phyloP scores from a whole-genome alignment of 2,888 invertebrate genomes.

The Tipula helvola region DNA sequence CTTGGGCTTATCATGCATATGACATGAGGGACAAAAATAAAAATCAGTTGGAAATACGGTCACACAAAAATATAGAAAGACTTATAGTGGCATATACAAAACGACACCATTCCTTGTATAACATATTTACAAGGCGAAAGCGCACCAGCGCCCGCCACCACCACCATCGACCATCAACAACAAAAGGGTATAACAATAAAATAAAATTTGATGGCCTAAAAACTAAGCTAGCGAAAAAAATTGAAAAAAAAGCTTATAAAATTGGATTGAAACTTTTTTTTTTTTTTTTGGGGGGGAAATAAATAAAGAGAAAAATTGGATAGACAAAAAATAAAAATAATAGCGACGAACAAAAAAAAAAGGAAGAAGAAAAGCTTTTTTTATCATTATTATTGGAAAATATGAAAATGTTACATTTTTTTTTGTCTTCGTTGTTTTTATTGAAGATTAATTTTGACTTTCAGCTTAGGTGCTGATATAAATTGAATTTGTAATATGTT shows the following conservation, averaged over 20 bases:
- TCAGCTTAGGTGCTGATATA: not conserved
- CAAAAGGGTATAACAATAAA: constrained; percentile 8
- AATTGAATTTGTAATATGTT: not conserved
- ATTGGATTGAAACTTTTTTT: constrained; percentile 4
- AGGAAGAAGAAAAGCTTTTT: not conserved
- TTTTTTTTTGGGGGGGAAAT: not conserved
- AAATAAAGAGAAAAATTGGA: constrained; percentile 5
- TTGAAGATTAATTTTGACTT: not conserved
- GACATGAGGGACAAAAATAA: constrained; percentile 9
- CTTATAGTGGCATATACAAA: not conserved
- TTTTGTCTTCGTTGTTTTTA: not conserved
- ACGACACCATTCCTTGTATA: not conserved
- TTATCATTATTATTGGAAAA: constrained; percentile 4
- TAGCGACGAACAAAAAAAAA: not conserved
- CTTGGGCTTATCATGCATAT: constrained; percentile 11
- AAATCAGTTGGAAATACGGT: not conserved
- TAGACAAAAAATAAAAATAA: not conserved
- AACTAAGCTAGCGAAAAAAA: constrained; percentile 9
- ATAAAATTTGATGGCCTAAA: constrained; percentile 10
- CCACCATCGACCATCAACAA: not conserved
- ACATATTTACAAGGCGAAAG: not conserved
- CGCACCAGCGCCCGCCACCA: not conserved
- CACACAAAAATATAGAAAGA: not conserved
- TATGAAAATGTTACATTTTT: not conserved
- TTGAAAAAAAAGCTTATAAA: constrained; percentile 9